Base-by-base conservation (phyloP, 1,140 invertebrate species). In the Galleria mellonella region DNA sequence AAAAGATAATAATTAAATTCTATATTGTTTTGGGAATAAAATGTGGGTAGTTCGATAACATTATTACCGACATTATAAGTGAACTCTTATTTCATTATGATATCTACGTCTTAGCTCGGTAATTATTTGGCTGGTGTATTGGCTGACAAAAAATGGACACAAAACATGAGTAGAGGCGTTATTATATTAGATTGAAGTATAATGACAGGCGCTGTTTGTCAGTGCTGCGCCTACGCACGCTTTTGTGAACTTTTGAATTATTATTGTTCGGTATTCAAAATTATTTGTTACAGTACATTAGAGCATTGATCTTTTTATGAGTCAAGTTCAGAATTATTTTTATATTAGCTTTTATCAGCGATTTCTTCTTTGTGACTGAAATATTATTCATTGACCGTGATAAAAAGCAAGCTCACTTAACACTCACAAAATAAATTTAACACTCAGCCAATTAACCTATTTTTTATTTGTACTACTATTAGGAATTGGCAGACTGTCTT, bases 121-220 rank as follows among this genome's bases (percentile, higher is more conserved):
- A 50, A 48, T 58, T 46, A 52, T 49, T 47, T 47, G 32, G 44
- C 48, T 37, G 35, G 49, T 45, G 42, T 8, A 15, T 23, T 13
- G 32, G 32, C 27, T 44, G 35, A 48, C 45, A 64, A 64, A 64
- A 64, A 53, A 48, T 37, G 33, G 9, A 35, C 17, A 30, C 41
- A 57, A 57, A 55, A 59, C 38, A 54, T 38, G 28, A 12, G 42
- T 30, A 41, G 47, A 41, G 62, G 52, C 62, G 70, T 73, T 67
- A 66, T 70, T 71, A 70, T 70, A 70, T 73, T 74, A 66, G 60
- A 72, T 68, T 65, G 63, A 59, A 55, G 57, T 57, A 59, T 78
- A 78, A 74, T 78, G 64, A 67, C 62, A 63, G 62, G 38, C 44
- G 55, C 47, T 45, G 52, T 62, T 60, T 64, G 56, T 59, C 51